Conservation (phyloP, 2,888 invertebrate species). For the Agrochola litura region DNA sequence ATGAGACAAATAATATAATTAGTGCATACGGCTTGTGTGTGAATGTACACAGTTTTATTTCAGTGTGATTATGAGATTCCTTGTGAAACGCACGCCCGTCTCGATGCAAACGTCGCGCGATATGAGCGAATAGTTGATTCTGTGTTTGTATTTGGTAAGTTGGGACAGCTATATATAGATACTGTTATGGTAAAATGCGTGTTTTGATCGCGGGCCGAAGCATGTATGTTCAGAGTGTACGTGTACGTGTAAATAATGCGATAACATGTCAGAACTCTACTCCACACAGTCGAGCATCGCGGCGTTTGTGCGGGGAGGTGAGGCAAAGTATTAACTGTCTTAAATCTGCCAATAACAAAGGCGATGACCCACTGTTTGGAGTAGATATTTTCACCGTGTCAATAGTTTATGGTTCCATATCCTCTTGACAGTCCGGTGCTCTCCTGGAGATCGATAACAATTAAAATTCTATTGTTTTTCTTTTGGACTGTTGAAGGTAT, state of each 20-base stretch:
- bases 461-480: no score
- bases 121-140: slow-evolving; percentile 85
- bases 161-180: slow-evolving; percentile 85
- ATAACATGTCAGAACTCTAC: slow-evolving; percentile 59
- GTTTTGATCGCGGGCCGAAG: slow-evolving; percentile 79
- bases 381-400: slow-evolving; percentile 15
- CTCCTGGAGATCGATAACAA: no score
- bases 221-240: slow-evolving; percentile 68
- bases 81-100: slow-evolving; percentile 59
- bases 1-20: slow-evolving; percentile 58
- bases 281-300: slow-evolving; percentile 19
- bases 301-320: not conserved
- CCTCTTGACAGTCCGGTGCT: no score
- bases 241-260: slow-evolving; percentile 72
- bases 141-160: slow-evolving; percentile 87
- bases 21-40: slow-evolving; percentile 68
- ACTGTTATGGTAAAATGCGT: slow-evolving; percentile 77
- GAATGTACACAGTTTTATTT: slow-evolving; percentile 66
- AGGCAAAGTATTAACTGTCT: not conserved
- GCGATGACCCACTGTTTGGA: slow-evolving; percentile 21
- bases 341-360: slow-evolving; percentile 9
- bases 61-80: slow-evolving; percentile 62
- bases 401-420: slow-evolving; percentile 5
- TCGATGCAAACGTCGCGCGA: slow-evolving; percentile 68
- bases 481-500: no score